Evolutionary conservation across 2,888 invertebrate species (phyloP).

Genomic region (Prionchulus punctatus): DNA sequence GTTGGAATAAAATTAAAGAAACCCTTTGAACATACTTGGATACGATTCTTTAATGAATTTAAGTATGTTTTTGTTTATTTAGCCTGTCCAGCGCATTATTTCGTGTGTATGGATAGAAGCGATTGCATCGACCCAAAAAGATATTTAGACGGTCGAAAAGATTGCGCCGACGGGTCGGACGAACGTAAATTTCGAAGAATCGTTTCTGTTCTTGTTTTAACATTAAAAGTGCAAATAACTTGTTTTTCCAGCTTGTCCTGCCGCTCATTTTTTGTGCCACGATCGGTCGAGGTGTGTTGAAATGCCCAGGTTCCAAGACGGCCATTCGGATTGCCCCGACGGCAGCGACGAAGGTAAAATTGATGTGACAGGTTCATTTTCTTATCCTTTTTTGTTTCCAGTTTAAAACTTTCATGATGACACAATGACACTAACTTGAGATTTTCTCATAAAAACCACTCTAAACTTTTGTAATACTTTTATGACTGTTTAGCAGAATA

Average conservation of each 20-base stretch:
- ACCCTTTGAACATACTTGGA: not conserved
- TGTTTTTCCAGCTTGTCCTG: constrained; percentile 21
- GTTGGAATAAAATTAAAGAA: not conserved
- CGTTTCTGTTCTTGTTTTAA: not conserved
- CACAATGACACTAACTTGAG: too few species aligned
- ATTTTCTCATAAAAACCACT: too few species aligned
- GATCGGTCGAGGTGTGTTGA: constrained; percentile 22
- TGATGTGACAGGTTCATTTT: too few species aligned
- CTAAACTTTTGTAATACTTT: too few species aligned
- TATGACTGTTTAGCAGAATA: too few species aligned
- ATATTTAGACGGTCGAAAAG: constrained; percentile 18
- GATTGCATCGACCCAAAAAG: constrained; percentile 20
- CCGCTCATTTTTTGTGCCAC: constrained; percentile 23
- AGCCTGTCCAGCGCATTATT: constrained; percentile 23
- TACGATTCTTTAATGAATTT: not conserved
- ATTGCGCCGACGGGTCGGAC: constrained; percentile 15
- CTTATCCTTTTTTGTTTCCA: too few species aligned
- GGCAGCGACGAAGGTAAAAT: constrained; percentile 33
- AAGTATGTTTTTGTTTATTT: not conserved
- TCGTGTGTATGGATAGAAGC: constrained; percentile 22
- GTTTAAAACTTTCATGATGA: too few species aligned
- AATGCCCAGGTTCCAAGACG: constrained; percentile 23
- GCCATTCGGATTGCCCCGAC: constrained; percentile 28
- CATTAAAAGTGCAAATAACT: not conserved
- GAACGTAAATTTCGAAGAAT: constrained; percentile 11